Conservation (phyloP, 2,797 vertebrate species). For the Cheirogaleus major region DNA sequence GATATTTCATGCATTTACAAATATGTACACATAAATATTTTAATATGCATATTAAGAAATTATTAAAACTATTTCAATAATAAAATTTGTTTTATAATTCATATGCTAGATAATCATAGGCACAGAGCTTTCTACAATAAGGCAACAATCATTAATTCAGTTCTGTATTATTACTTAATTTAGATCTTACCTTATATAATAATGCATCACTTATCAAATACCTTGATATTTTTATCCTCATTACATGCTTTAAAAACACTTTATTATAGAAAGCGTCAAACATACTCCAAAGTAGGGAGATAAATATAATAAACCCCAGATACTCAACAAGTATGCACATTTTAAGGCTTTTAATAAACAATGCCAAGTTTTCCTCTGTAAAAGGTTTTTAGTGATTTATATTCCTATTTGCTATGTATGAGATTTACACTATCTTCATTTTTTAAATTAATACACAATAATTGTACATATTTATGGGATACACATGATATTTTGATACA, state of each 20-base stretch:
- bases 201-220: not conserved
- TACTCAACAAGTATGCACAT: not conserved
- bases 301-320: not conserved
- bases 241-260: not conserved
- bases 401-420: not conserved
- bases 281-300: not conserved
- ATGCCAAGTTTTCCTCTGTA: not conserved
- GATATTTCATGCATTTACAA: not conserved
- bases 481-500: not conserved
- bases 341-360: not conserved
- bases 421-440: not conserved
- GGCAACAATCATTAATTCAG: not conserved
- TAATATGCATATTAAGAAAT: not conserved
- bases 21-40: not conserved
- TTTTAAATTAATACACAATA: not conserved
- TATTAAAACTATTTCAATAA: not conserved
- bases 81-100: not conserved
- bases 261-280: not conserved
- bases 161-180: not conserved
- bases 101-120: not conserved
- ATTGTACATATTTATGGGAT: not conserved
- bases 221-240: not conserved
- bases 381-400: not conserved
- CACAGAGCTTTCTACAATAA: not conserved
- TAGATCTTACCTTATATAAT: not conserved